These are phyloP conservation scores for Alitta virens DNA, from an alignment of 2,888 invertebrate species.

Conservation along the genomic window DNA sequence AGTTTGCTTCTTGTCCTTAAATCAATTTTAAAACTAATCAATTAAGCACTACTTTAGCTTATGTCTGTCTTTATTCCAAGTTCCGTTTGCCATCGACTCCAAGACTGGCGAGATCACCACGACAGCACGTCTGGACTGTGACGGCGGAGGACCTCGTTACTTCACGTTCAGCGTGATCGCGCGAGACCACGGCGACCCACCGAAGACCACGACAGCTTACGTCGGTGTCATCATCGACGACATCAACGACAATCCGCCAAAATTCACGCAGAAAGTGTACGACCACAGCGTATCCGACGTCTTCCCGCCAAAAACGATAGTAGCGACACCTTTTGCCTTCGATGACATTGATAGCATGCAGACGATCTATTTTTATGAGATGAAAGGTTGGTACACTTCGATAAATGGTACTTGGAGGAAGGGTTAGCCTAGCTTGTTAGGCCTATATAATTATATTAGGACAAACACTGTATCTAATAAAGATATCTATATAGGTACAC, in stretches of 20 bases:
- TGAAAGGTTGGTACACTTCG: too few relatives aligned
- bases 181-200: slow-evolving; percentile 24
- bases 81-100: slow-evolving; percentile 28
- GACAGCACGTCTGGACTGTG: slow-evolving; percentile 24
- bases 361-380: slow-evolving; percentile 26
- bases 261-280: slow-evolving; percentile 25
- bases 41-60: too few relatives aligned
- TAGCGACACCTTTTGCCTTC: slow-evolving; percentile 33
- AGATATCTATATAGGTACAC: too few relatives aligned
- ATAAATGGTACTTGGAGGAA: too few relatives aligned
- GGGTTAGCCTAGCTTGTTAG: too few relatives aligned
- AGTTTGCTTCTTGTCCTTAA: too few relatives aligned
- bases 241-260: slow-evolving; percentile 33
- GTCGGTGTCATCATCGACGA: slow-evolving; percentile 30
- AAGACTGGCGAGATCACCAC: slow-evolving; percentile 25
- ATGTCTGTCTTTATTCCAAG: slow-evolving; percentile 12
- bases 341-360: slow-evolving; percentile 27
- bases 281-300: slow-evolving; percentile 23
- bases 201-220: slow-evolving; percentile 18
- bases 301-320: slow-evolving; percentile 27
- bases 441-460: too few relatives aligned
- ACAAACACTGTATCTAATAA: too few relatives aligned
- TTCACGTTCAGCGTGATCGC: slow-evolving; percentile 28
- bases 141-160: slow-evolving; percentile 19
- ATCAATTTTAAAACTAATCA: too few relatives aligned